These are phyloP conservation scores for Taurulus bubalis DNA, from an alignment of 2,113 vertebrate species.

Conservation along the genomic window DNA sequence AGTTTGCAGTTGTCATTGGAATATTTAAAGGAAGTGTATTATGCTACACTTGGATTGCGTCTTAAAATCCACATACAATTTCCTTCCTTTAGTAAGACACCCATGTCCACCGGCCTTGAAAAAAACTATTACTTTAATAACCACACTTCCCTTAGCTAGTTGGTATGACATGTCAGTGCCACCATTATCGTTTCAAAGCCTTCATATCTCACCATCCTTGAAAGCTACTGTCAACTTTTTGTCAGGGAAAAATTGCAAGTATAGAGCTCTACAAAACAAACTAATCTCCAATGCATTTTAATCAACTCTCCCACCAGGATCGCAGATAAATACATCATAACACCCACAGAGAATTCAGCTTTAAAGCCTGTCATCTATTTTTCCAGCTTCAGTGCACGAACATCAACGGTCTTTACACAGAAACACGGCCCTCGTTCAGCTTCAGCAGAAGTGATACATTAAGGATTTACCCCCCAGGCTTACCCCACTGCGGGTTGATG, in stretches of 20 bases:
- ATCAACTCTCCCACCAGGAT: background rate
- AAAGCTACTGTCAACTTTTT: background rate
- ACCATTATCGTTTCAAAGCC: background rate
- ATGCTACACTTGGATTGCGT: too few species aligned
- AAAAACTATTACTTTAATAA: background rate
- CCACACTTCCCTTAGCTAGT: background rate
- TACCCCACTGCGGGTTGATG: background rate
- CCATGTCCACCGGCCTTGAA: background rate
- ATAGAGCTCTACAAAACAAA: background rate
- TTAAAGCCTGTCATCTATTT: conserved; percentile 21
- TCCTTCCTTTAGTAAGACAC: background rate
- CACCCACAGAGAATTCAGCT: background rate
- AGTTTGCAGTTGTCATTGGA: too few species aligned
- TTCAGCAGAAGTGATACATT: conserved; percentile 14
- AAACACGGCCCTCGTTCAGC: background rate
- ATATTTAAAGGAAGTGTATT: too few species aligned
- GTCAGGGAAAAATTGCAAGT: background rate
- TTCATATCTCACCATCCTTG: background rate
- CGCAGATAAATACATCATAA: background rate
- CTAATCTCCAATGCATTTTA: background rate
- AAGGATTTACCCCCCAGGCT: background rate
- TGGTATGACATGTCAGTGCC: background rate
- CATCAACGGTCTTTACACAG: background rate
- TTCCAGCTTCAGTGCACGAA: background rate
- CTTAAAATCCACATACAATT: background rate